Evolutionary conservation across 2,888 invertebrate genomes (phyloP).

Genomic region (Eucera pruinosa): DNA sequence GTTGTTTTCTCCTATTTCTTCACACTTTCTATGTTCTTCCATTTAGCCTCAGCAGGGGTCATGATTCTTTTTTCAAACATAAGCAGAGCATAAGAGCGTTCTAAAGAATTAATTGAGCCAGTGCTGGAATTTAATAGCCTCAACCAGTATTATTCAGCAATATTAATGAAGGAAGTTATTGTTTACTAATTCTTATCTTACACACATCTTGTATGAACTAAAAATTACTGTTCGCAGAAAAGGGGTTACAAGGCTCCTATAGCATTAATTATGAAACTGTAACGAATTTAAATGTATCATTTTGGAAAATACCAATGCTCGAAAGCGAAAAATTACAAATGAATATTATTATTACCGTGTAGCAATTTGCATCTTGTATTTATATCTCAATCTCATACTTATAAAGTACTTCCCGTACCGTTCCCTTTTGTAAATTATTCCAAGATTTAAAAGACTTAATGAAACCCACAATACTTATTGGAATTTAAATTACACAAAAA

Average conservation of each 20-base stretch:
- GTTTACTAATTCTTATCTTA: not conserved
- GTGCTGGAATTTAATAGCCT: not conserved
- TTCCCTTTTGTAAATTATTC: not conserved
- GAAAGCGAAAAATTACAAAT: too few relatives aligned
- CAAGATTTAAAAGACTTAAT: not conserved
- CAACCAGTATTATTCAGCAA: too few relatives aligned
- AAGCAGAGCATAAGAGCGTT: not conserved
- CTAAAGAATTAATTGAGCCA: not conserved
- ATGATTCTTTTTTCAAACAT: not conserved
- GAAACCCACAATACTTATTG: not conserved
- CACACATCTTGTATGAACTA: too few relatives aligned
- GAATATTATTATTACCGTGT: too few relatives aligned
- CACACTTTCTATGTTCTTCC: not conserved
- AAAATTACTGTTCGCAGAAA: not conserved
- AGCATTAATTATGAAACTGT: not conserved
- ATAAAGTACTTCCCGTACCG: too few relatives aligned
- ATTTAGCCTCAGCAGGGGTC: not conserved
- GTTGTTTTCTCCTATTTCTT: too few relatives aligned
- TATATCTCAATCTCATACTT: too few relatives aligned
- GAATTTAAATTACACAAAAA: slow-evolving; percentile 1
- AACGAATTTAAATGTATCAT: not conserved
- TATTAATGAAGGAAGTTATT: not conserved
- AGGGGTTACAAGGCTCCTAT: not conserved
- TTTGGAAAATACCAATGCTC: not conserved
- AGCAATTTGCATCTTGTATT: not conserved